phyloP scores from a whole-genome alignment of 2,888 invertebrate species.

The Folsomia candida region DNA sequence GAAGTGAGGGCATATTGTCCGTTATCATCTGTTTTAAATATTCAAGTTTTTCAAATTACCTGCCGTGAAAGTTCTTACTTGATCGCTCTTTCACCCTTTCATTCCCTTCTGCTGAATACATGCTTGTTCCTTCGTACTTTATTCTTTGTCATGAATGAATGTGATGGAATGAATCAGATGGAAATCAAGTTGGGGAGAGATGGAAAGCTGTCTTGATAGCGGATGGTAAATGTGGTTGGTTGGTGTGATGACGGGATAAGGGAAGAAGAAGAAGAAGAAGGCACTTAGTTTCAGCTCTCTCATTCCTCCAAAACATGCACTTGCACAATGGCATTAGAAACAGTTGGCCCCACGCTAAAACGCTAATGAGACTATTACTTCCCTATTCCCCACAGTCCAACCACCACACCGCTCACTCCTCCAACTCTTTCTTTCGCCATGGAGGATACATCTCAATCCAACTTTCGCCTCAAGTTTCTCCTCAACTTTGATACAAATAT shows the following conservation, averaged over 20 bases:
- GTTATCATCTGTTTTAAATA: background rate
- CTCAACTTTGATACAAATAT: constrained; percentile 9
- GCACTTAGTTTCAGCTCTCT: constrained; percentile 6
- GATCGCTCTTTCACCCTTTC: no score
- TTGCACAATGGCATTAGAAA: constrained; percentile 30
- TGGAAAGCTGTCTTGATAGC: background rate
- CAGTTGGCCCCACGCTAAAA: constrained; percentile 42
- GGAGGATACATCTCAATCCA: background rate
- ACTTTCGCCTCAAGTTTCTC: background rate
- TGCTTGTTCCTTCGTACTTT: no score
- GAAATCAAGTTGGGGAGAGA: background rate
- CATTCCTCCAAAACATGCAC: background rate
- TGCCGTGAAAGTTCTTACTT: background rate
- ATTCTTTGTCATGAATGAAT: background rate
- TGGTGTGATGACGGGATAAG: constrained; percentile 7
- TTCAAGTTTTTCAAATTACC: background rate
- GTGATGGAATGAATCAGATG: background rate
- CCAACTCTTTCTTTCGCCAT: background rate
- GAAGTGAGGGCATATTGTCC: no score
- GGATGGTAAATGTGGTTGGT: background rate
- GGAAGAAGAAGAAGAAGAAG: background rate
- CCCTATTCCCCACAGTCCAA: constrained; percentile 33
- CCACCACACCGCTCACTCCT: constrained; percentile 28
- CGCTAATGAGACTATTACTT: constrained; percentile 41
- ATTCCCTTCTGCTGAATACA: no score